phyloP scores from a whole-genome alignment of 2,888 invertebrate genomes.

The Gonocerus acuteangulatus region DNA sequence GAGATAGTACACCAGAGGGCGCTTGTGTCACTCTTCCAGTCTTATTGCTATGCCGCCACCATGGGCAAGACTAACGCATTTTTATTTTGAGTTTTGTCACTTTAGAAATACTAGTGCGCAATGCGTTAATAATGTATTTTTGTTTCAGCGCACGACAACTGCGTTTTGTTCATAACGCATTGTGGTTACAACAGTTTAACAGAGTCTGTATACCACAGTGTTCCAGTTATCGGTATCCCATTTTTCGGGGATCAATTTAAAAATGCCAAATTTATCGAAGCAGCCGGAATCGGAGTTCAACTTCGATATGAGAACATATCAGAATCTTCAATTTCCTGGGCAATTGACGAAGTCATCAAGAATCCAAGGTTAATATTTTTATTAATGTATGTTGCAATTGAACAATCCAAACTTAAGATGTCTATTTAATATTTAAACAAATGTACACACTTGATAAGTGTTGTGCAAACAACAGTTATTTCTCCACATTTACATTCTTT shows the following conservation, averaged over 20 bases:
- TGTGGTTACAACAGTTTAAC: conserved; percentile 31
- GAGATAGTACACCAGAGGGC: too few relatives aligned
- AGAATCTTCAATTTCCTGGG: conserved; percentile 19
- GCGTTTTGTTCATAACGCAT: conserved; percentile 33
- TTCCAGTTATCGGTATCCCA: conserved; percentile 31
- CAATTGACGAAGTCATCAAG: conserved; percentile 25
- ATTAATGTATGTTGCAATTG: background rate
- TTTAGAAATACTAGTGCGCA: too few relatives aligned
- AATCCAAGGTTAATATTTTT: conserved; percentile 15
- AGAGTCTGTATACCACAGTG: conserved; percentile 29
- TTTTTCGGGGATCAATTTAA: conserved; percentile 30
- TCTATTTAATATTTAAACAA: too few relatives aligned
- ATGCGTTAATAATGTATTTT: background rate
- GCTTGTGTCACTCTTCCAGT: too few relatives aligned
- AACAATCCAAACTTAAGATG: too few relatives aligned
- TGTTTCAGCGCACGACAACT: conserved; percentile 30
- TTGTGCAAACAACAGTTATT: too few relatives aligned
- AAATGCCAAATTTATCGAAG: conserved; percentile 19
- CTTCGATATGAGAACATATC: conserved; percentile 27
- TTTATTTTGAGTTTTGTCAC: too few relatives aligned
- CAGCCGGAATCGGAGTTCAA: conserved; percentile 18
- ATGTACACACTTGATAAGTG: too few relatives aligned
- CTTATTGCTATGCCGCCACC: too few relatives aligned
- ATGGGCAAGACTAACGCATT: too few relatives aligned
- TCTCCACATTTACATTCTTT: too few relatives aligned